Evolutionary conservation across 2,797 vertebrate species (phyloP).

Genomic region (Alosa sapidissima): DNA sequence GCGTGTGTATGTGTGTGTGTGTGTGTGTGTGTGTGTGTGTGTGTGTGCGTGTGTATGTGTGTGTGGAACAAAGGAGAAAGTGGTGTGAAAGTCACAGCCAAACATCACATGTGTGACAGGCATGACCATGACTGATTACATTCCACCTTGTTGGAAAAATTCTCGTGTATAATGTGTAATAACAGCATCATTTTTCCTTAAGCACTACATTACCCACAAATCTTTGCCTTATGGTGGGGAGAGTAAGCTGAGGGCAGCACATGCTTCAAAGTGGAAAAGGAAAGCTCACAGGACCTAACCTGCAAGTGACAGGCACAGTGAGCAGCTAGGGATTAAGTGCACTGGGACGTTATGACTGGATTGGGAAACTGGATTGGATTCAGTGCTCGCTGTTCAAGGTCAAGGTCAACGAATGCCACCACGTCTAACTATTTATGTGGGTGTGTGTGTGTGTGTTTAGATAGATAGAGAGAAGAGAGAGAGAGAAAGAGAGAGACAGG

Average conservation of each 20-base stretch:
- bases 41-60: neutral
- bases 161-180: constrained; percentile 7
- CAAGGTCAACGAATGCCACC: neutral
- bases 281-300: neutral
- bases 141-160: neutral
- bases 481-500: no score
- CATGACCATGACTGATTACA: constrained; percentile 11
- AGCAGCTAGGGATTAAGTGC: neutral
- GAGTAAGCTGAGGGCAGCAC: constrained; percentile 14
- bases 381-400: neutral
- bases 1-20: no score
- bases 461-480: no score
- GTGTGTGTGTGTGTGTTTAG: no score
- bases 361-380: neutral
- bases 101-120: neutral
- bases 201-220: constrained; percentile 12
- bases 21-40: neutral
- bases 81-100: constrained; percentile 7
- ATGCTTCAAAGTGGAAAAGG: constrained; percentile 15
- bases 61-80: neutral
- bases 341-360: neutral
- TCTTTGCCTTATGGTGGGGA: neutral
- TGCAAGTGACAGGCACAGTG: neutral
- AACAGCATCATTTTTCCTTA: neutral
- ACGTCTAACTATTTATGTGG: neutral